Evolutionary conservation across 2,888 invertebrate species (phyloP).

Genomic region (Scaptomyza parva): DNA sequence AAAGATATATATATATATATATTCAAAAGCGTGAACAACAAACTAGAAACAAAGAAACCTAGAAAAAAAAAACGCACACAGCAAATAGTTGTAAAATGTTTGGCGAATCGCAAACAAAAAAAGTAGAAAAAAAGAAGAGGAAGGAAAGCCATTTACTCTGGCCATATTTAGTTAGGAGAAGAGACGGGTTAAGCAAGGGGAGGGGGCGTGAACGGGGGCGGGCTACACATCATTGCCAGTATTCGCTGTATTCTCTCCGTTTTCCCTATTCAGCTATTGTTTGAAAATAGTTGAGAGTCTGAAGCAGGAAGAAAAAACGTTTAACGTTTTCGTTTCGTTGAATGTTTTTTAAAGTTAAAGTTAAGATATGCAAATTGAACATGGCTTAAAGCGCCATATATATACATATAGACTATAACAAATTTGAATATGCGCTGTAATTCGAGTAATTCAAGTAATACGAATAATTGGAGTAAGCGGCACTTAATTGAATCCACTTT

Average conservation of each 20-base stretch:
- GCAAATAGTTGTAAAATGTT: slow-evolving; percentile 70
- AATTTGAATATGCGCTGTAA: slow-evolving; percentile 32
- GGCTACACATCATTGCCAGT: slow-evolving; percentile 3
- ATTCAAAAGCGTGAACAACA: slow-evolving; percentile 60
- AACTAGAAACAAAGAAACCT: slow-evolving; percentile 28
- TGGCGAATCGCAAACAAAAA: slow-evolving; percentile 17
- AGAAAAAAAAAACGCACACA: slow-evolving; percentile 22
- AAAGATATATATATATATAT: slow-evolving; percentile 60
- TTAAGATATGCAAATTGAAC: slow-evolving; percentile 53
- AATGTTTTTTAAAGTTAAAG: slow-evolving; percentile 41
- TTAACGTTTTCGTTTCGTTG: slow-evolving; percentile 20
- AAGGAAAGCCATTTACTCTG: slow-evolving; percentile 22
- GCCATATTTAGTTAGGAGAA: slow-evolving; percentile 6
- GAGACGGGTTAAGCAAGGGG: no score
- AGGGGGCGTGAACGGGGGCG: not conserved
- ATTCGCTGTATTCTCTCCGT: no score
- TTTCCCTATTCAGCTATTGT: no score
- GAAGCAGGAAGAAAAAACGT: no score
- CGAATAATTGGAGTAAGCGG: slow-evolving; percentile 25
- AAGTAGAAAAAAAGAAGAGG: slow-evolving; percentile 8
- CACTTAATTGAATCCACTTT: slow-evolving; percentile 13
- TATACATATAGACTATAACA: slow-evolving; percentile 30
- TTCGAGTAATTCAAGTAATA: slow-evolving; percentile 31
- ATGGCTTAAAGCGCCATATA: slow-evolving; percentile 15
- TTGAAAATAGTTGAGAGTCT: slow-evolving; percentile 54